Conservation (phyloP, 2,888 invertebrate genomes). For the Dasysyrphus albostriatus region DNA sequence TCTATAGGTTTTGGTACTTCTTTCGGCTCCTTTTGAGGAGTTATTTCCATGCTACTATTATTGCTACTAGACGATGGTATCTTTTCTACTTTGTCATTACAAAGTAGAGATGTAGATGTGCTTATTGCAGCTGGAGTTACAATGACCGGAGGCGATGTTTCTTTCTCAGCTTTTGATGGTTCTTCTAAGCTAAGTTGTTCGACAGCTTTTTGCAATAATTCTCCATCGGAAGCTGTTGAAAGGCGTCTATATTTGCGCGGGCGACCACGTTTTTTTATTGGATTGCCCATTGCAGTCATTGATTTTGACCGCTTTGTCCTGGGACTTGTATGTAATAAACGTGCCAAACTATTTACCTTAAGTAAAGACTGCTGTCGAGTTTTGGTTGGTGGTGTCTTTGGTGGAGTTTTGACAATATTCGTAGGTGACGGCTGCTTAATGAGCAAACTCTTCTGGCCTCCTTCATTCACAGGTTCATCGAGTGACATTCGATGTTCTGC, state of each 20-base stretch:
- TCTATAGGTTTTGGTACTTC: neutral
- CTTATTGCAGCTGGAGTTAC: neutral
- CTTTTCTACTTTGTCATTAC: constrained; percentile 52
- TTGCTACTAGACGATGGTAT: constrained; percentile 56
- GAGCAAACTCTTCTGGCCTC: constrained; percentile 52
- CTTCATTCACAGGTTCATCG: constrained; percentile 11
- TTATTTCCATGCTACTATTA: constrained; percentile 52
- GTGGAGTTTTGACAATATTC: constrained; percentile 35
- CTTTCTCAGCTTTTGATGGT: neutral
- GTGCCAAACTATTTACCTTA: constrained; percentile 61
- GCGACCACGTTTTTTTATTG: constrained; percentile 35
- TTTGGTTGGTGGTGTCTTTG: constrained; percentile 15
- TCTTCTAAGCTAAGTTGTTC: constrained; percentile 1
- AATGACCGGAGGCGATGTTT: neutral
- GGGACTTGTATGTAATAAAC: constrained; percentile 62
- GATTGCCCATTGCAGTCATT: constrained; percentile 30
- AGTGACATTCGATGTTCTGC: neutral
- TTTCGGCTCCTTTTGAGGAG: constrained; percentile 27
- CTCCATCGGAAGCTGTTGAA: constrained; percentile 59
- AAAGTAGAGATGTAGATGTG: constrained; percentile 35
- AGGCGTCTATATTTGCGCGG: constrained; percentile 24
- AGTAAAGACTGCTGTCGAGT: constrained; percentile 58
- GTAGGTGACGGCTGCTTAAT: constrained; percentile 44
- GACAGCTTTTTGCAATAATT: constrained; percentile 33
- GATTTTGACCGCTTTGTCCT: constrained; percentile 70